Evolutionary conservation across 2,113 vertebrate genomes (phyloP).

Genomic region (Nothobranchius kuhntae): DNA sequence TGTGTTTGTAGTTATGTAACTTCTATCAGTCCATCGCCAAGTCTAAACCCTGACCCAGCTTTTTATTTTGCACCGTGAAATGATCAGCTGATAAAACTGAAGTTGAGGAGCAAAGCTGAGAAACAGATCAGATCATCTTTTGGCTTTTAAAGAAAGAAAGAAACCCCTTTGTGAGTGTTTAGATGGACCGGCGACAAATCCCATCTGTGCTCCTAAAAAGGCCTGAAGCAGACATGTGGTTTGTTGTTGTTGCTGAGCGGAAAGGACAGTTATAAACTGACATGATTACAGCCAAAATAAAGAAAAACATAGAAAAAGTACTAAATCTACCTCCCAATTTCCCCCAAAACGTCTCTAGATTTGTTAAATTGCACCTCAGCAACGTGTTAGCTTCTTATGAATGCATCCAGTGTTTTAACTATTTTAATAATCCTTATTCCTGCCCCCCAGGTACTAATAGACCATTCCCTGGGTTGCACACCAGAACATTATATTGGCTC

Average conservation of each 20-base stretch:
- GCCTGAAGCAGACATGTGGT: background rate
- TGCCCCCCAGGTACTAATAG: constrained; percentile 53
- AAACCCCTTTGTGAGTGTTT: constrained; percentile 19
- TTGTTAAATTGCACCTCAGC: constrained; percentile 42
- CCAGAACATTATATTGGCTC: constrained; percentile 17
- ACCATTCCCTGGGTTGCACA: constrained; percentile 5
- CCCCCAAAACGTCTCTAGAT: background rate
- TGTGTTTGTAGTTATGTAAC: constrained; percentile 46
- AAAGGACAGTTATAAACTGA: background rate
- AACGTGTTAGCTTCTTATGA: constrained; percentile 27
- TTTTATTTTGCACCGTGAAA: constrained; percentile 30
- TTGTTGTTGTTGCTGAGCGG: background rate
- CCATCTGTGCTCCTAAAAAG: constrained; percentile 7
- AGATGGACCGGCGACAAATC: constrained; percentile 8
- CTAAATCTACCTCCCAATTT: background rate
- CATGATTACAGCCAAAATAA: background rate
- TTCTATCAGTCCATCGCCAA: constrained; percentile 10
- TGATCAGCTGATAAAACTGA: constrained; percentile 38
- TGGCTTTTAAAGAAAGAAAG: constrained; percentile 12
- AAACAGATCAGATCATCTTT: constrained; percentile 46
- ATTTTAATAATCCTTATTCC: constrained; percentile 52
- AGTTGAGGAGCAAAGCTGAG: constrained; percentile 13
- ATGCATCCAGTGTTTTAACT: constrained; percentile 52
- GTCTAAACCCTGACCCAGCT: constrained; percentile 28
- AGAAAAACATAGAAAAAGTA: background rate